These are phyloP conservation scores for fruit fly (Drosophila melanogaster) DNA, from an alignment of 1,140 invertebrate genomes.

Conservation along the genomic window Release_6_plus_ISO1_MT NT_033777.3:11309501-11310000, in stretches of 20 bases:
- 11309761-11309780: neutral
- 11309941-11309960: constrained; percentile 39
- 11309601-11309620: constrained; percentile 62
- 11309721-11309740: neutral
- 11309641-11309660: constrained; percentile 84
- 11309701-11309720: constrained; percentile 20
- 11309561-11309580: constrained; percentile 4
- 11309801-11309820: too few relatives aligned
- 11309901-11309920: neutral
- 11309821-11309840: too few relatives aligned
- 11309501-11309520: constrained; percentile 81
- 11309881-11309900: too few relatives aligned
- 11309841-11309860: too few relatives aligned
- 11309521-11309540: constrained; percentile 72
- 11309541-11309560: neutral
- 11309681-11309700: constrained; percentile 83
- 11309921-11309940: neutral
- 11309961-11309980: constrained; percentile 82
- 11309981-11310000: constrained; percentile 44
- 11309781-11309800: too few relatives aligned
- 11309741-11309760: constrained; percentile 3
- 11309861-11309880: too few relatives aligned
- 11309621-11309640: constrained; percentile 82
- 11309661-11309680: constrained; percentile 81
- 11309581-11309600: constrained; percentile 27